Evolutionary conservation across 1,140 invertebrate genomes (phyloP).

Genomic region (Conopomorpha cramerella): DNA sequence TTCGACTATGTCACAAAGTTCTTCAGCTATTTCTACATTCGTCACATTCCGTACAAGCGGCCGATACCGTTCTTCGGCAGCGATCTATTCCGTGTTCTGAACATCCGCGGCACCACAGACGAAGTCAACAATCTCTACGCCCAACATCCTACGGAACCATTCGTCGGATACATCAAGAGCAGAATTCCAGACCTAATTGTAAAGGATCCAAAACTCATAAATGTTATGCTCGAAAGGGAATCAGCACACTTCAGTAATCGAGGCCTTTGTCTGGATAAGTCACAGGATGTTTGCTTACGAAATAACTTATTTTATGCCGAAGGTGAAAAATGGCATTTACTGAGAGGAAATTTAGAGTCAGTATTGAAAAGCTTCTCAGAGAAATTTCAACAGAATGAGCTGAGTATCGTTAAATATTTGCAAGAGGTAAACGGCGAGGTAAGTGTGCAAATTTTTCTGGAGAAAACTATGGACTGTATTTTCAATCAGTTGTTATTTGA

Average conservation of each 20-base stretch:
- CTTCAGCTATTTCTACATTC: constrained; percentile 50
- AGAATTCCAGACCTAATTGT: constrained; percentile 59
- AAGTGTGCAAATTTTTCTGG: constrained; percentile 47
- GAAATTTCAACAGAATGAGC: constrained; percentile 28
- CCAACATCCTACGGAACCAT: constrained; percentile 27
- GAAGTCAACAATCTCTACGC: constrained; percentile 34
- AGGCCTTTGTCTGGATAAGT: constrained; percentile 47
- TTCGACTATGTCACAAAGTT: constrained; percentile 51
- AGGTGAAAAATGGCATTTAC: constrained; percentile 46
- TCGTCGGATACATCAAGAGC: constrained; percentile 52
- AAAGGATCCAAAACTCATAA: constrained; percentile 60
- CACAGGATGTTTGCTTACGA: constrained; percentile 53
- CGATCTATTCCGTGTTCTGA: constrained; percentile 37
- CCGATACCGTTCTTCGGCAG: constrained; percentile 39
- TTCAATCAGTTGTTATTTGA: constrained; percentile 39
- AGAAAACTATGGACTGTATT: constrained; percentile 41
- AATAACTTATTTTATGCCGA: constrained; percentile 54
- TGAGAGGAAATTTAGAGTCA: constrained; percentile 27
- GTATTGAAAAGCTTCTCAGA: constrained; percentile 25
- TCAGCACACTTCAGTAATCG: constrained; percentile 58
- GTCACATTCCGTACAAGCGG: constrained; percentile 35
- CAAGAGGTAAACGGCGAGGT: constrained; percentile 47
- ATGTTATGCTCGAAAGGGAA: constrained; percentile 60
- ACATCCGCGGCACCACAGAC: constrained; percentile 23
- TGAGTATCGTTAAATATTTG: constrained; percentile 42